These are phyloP conservation scores for Lasioglossum malachurum DNA, from an alignment of 2,888 invertebrate species.

Conservation along the genomic window DNA sequence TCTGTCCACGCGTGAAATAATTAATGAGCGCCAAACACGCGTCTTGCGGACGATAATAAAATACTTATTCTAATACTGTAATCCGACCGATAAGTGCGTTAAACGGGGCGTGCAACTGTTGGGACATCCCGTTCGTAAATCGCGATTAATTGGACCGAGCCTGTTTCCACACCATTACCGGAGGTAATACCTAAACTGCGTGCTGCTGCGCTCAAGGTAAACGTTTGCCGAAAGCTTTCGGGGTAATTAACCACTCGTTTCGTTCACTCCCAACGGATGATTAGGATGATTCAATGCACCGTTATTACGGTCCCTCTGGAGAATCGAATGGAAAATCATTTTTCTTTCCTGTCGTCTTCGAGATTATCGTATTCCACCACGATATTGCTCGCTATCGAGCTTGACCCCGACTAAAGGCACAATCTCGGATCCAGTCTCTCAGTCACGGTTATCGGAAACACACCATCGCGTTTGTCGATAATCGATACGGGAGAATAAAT, in stretches of 20 bases:
- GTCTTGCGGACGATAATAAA: constrained; percentile 44
- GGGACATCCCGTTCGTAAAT: constrained; percentile 37
- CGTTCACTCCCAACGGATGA: background rate
- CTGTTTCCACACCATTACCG: constrained; percentile 1
- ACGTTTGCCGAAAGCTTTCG: background rate
- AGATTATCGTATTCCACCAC: constrained; percentile 2
- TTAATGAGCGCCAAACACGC: constrained; percentile 21
- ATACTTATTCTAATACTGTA: constrained; percentile 59
- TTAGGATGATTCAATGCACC: background rate
- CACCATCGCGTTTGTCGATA: background rate
- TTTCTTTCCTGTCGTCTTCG: background rate
- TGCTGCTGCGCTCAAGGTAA: background rate
- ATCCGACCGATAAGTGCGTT: constrained; percentile 52
- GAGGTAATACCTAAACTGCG: background rate
- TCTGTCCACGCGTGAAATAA: constrained; percentile 3
- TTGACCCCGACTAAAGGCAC: constrained; percentile 18
- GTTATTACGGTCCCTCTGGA: background rate
- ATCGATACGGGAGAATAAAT: background rate
- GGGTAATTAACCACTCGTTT: background rate
- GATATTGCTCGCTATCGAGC: constrained; percentile 41
- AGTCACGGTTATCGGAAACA: constrained; percentile 23
- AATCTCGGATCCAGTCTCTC: background rate
- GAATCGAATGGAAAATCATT: background rate
- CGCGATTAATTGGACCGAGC: constrained; percentile 45
- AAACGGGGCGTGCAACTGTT: constrained; percentile 52